These are phyloP conservation scores for Coryphaenoides rupestris DNA, from an alignment of 2,113 vertebrate genomes.

Conservation along the genomic window DNA sequence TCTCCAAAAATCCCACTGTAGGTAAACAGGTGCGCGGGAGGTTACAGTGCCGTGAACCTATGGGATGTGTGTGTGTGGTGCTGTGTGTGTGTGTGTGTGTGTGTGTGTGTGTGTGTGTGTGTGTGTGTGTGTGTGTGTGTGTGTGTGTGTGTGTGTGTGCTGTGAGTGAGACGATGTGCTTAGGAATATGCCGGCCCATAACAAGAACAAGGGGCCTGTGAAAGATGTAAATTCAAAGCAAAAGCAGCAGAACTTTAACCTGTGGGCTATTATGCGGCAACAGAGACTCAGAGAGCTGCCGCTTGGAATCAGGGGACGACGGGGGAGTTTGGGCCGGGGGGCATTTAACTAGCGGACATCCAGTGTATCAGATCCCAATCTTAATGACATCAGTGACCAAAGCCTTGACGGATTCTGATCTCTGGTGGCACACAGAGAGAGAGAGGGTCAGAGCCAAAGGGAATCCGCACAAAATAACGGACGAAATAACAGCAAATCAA, in stretches of 20 bases:
- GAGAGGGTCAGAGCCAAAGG: constrained; percentile 50
- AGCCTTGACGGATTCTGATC: constrained; percentile 63
- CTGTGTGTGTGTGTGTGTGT: too few relatives aligned
- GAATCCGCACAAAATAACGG: constrained; percentile 53
- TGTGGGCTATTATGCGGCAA: constrained; percentile 65
- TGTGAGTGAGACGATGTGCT: too few relatives aligned
- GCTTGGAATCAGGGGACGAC: constrained; percentile 69
- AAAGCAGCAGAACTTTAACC: constrained; percentile 71
- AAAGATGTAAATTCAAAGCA: constrained; percentile 73
- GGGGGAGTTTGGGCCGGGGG: constrained; percentile 60
- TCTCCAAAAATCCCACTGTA: constrained; percentile 40
- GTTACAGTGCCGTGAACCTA: neutral
- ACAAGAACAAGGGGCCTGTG: constrained; percentile 45
- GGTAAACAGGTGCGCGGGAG: too few relatives aligned
- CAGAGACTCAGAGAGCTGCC: constrained; percentile 67
- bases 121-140: too few relatives aligned
- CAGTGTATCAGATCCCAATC: constrained; percentile 70
- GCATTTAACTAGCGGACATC: constrained; percentile 65
- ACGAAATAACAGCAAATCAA: constrained; percentile 40
- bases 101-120: too few relatives aligned
- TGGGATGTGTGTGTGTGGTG: too few relatives aligned
- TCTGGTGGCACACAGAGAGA: constrained; percentile 63
- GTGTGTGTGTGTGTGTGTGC: too few relatives aligned
- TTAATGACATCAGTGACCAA: constrained; percentile 71
- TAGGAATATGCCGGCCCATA: constrained; percentile 37